phyloP scores from a whole-genome alignment of 2,888 invertebrate genomes.

The Maniola hyperantus region DNA sequence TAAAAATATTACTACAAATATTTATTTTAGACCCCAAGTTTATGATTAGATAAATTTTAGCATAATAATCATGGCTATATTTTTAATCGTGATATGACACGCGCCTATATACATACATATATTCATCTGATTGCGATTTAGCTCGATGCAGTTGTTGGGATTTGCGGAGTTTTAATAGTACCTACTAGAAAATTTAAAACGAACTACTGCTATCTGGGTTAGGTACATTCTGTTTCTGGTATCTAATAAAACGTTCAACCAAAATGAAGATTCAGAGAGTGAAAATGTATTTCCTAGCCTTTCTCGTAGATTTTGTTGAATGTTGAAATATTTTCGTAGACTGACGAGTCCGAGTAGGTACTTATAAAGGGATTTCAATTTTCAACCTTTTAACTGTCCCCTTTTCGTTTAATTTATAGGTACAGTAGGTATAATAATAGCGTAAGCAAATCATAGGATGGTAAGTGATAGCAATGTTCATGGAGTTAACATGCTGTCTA shows the following conservation, averaged over 20 bases:
- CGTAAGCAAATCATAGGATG: background rate
- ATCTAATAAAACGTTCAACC: background rate
- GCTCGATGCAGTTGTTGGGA: too few species aligned
- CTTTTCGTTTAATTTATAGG: background rate
- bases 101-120: too few species aligned
- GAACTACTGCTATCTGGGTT: too few species aligned
- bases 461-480: background rate
- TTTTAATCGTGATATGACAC: too few species aligned
- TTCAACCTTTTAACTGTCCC: background rate
- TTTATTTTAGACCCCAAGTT: too few species aligned
- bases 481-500: background rate
- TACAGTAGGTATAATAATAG: background rate
- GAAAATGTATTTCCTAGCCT: background rate
- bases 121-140: too few species aligned
- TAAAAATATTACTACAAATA: too few species aligned
- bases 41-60: too few species aligned
- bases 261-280: background rate
- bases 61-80: too few species aligned
- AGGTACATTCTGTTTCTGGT: background rate
- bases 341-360: background rate
- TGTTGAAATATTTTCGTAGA: background rate
- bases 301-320: background rate
- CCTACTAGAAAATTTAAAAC: too few species aligned
- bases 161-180: too few species aligned
- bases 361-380: conserved; percentile 8